Base-by-base conservation (phyloP, 1,140 invertebrate species). In the Leptestheria dahalacensis region DNA sequence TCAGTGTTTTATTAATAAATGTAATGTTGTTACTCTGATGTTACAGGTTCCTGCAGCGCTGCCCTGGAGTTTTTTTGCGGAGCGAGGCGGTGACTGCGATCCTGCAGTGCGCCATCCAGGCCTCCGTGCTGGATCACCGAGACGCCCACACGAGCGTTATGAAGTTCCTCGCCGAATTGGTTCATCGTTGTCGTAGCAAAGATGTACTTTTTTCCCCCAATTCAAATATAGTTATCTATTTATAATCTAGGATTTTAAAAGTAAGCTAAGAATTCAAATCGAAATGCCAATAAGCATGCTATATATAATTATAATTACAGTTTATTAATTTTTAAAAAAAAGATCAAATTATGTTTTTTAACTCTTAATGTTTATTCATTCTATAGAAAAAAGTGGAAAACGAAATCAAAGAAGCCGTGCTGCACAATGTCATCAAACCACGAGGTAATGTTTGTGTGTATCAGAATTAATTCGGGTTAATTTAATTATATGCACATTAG, bases 101-200 rank as follows among this genome's bases (percentile, higher is more conserved):
- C 62, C 72, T 94, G 63, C 82, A 88, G 67, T 91, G 88, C 73
- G 89, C 84, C 24, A 72, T 91, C 29, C 77, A 86, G 64, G 86
- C 90, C 10, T 82, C 83, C 63, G 79, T 81, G 12, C 74, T 97
- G 48, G 91, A 97, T 71, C 94, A 99, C 71, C 82, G 85, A 69
- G 95, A 98, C 66, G 95, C 95, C 4, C 97, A 95, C 77, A 82
- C 83, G 23, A 92, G 91, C 18, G 91, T 97, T 15, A 93, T 94
- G 84, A 94, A 93, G 76, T 94, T 92, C 71, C 83, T 93, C 54
- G 82, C 78, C 62, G 88, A 92, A 69, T 73, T 93, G 26, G 71
- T 93, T 10, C 78, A 82, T 60, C 78, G 79, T 66, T 82, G 81
- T 26, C 73, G 79, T 61, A 75, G 71, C 61, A 70, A 72, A 48